Evolutionary conservation across 2,888 invertebrate genomes (phyloP).

Genomic region (Drosophila cracens): DNA sequence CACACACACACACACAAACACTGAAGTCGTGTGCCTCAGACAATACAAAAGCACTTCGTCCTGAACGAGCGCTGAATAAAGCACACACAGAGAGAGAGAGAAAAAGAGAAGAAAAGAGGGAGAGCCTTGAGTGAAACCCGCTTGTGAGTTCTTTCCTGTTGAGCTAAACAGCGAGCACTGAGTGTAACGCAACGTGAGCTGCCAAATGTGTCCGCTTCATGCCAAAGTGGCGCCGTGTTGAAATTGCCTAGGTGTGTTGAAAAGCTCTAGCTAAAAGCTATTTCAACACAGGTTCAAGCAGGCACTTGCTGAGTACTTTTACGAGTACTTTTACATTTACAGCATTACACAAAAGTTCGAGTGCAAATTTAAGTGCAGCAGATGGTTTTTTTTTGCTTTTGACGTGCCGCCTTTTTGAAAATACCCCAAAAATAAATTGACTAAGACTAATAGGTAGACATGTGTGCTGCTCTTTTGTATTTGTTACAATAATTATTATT

Average conservation of each 20-base stretch:
- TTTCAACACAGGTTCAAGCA: constrained; percentile 40
- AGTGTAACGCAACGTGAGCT: constrained; percentile 3
- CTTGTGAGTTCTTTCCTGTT: constrained; percentile 9
- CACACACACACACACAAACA: constrained; percentile 33
- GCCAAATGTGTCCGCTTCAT: constrained; percentile 40
- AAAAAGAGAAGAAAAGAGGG: not conserved
- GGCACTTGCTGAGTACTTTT: constrained; percentile 33
- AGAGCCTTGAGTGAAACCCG: constrained; percentile 30
- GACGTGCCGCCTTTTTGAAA: constrained; percentile 18
- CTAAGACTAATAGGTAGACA: constrained; percentile 14
- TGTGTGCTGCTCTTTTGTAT: constrained; percentile 30
- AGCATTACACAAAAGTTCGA: constrained; percentile 32
- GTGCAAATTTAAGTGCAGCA: constrained; percentile 29
- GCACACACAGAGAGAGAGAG: constrained; percentile 3
- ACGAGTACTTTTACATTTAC: constrained; percentile 10
- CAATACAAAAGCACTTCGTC: constrained; percentile 55
- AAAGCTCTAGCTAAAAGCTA: constrained; percentile 46
- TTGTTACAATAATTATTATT: constrained; percentile 64
- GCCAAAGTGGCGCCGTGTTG: constrained; percentile 55
- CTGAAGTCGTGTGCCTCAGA: constrained; percentile 58
- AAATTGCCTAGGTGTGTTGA: constrained; percentile 39
- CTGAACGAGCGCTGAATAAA: constrained; percentile 38
- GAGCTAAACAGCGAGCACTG: constrained; percentile 15
- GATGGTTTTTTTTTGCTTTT: constrained; percentile 11
- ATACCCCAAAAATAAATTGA: not conserved